phyloP scores from a whole-genome alignment of 2,888 invertebrate genomes.

The Cynaeus angustus region DNA sequence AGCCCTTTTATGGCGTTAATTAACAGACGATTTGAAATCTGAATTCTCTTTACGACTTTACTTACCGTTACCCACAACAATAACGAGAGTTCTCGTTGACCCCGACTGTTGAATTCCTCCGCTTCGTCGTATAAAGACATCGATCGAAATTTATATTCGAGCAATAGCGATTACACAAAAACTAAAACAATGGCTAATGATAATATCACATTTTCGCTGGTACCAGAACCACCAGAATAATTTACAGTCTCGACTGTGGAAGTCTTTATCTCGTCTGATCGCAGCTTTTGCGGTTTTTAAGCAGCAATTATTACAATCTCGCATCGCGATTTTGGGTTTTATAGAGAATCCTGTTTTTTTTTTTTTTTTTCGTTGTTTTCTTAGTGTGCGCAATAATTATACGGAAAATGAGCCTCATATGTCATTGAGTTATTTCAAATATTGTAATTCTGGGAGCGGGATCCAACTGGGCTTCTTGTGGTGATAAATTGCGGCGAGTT shows the following conservation, averaged over 20 bases:
- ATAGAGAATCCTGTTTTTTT: not conserved
- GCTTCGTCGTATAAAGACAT: conserved; percentile 16
- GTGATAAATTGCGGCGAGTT: conserved; percentile 23
- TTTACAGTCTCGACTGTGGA: conserved; percentile 26
- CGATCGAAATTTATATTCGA: conserved; percentile 29
- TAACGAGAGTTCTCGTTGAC: conserved; percentile 7
- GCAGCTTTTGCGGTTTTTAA: conserved; percentile 10
- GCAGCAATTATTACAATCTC: conserved; percentile 6
- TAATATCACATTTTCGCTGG: conserved; percentile 32
- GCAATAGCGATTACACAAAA: conserved; percentile 29
- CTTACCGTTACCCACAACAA: conserved; percentile 12
- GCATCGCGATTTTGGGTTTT: not conserved
- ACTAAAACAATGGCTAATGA: conserved; percentile 36
- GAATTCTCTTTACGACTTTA: not conserved
- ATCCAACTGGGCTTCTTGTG: conserved; percentile 9
- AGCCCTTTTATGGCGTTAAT: conserved; percentile 9
- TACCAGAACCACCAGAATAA: conserved; percentile 13
- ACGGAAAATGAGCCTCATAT: conserved; percentile 11
- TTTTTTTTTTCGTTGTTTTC: too few species aligned
- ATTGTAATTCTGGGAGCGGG: conserved; percentile 13
- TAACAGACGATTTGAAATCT: conserved; percentile 5
- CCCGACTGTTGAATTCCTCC: conserved; percentile 6
- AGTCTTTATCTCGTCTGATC: conserved; percentile 11
- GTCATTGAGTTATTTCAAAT: conserved; percentile 13
- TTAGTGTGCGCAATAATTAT: not conserved